Evolutionary conservation across 2,797 vertebrate species (phyloP), one percentile per base, ranked within the genome.

Genomic region (Bovichtus diacanthus): DNA sequence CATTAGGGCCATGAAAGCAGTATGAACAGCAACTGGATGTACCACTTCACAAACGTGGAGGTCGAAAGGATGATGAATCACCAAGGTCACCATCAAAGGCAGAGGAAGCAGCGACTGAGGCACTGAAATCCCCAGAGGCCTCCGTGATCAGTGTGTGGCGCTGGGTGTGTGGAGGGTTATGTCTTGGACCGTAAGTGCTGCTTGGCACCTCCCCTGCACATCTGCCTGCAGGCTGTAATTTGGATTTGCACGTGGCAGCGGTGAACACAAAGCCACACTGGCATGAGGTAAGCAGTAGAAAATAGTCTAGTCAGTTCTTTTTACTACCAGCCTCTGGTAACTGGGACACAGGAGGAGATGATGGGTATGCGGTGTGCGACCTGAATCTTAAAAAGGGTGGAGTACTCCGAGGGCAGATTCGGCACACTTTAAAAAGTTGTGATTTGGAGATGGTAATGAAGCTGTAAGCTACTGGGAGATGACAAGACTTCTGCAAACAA

Each of bases 181-280:
- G 79, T 81, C 84, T 84, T 80, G 85, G 85, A 80, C 56, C 47
- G 21, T 70, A 82, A 88, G 80, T 53, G 67, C 56, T 51, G 88
- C 83, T 83, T 86, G 88, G 89, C 77, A 88, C 88, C 82, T 92
- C 85, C 85, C 81, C 84, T 88, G 86, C 78, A 90, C 88, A 90
- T 89, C 88, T 88, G 88, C 83, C 85, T 85, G 62, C 83, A 89
- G 87, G 90, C 92, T 92, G 84, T 94, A 94, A 95, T 95, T 96
- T 94, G 81, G 92, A 81, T 63, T 73, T 92, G 90, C 91, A 93
- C 90, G 90, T 92, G 93, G 92, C 92, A 88, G 91, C 47, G 90
- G 92, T 89, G 82, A 89, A 82, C 83, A 84, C 84, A 88, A 92
- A 93, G 88, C 94, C 94, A 88, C 92, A 92, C 56, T 85, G 86